phyloP scores from a whole-genome alignment of 1,140 invertebrate genomes.

The Bombus pascuorum region DNA sequence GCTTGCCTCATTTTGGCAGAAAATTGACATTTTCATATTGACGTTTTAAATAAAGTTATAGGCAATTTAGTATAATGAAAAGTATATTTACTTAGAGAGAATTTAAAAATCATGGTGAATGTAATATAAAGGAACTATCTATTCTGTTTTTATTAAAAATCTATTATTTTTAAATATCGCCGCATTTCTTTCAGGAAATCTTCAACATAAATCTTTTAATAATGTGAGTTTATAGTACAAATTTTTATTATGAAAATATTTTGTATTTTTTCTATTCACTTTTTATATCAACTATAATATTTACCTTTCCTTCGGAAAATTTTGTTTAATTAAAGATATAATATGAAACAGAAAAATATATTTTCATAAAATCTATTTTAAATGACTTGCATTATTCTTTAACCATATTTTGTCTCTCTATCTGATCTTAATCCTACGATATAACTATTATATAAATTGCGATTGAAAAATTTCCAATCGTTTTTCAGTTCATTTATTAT shows the following conservation, averaged over 20 bases:
- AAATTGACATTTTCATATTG: neutral
- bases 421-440: neutral
- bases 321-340: too few species aligned
- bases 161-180: slow-evolving; percentile 9
- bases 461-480: neutral
- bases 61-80: neutral
- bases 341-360: neutral
- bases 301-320: too few species aligned
- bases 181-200: slow-evolving; percentile 18
- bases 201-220: slow-evolving; percentile 29
- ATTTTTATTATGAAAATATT: too few species aligned
- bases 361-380: neutral
- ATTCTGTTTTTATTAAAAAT: neutral
- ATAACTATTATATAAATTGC: neutral
- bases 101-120: neutral
- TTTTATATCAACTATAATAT: too few species aligned
- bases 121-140: neutral
- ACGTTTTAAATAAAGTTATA: neutral
- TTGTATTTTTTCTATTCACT: too few species aligned
- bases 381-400: neutral
- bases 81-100: neutral
- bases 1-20: too few species aligned
- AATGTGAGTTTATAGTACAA: neutral
- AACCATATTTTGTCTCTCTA: neutral
- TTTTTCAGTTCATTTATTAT: neutral